Conservation (phyloP, 2,797 vertebrate species). For the Mormyrops attenuatus region DNA sequence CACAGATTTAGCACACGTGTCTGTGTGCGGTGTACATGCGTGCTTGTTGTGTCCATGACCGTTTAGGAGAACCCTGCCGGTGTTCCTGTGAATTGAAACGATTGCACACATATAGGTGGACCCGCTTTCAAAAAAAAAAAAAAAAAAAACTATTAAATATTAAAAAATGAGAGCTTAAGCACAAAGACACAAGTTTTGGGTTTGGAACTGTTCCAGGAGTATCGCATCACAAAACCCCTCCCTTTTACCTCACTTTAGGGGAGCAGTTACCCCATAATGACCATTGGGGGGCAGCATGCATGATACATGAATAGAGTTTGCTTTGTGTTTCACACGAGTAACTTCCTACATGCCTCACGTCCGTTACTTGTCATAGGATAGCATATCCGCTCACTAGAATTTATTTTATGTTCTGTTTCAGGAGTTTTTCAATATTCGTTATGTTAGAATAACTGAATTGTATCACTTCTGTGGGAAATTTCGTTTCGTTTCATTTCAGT, state of each 20-base stretch:
- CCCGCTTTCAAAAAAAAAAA: too few species aligned
- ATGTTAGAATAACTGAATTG: not conserved
- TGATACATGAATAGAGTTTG: not conserved
- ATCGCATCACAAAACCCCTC: constrained; percentile 5
- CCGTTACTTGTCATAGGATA: not conserved
- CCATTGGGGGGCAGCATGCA: not conserved
- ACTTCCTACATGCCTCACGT: not conserved
- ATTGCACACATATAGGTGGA: not conserved
- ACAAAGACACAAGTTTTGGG: constrained; percentile 14
- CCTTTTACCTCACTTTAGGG: constrained; percentile 33
- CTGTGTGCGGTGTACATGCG: constrained; percentile 8
- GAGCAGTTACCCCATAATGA: not conserved
- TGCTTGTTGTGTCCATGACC: not conserved
- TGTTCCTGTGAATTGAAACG: not conserved
- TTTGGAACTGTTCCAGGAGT: constrained; percentile 10
- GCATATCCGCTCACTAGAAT: not conserved
- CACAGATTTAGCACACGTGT: constrained; percentile 41
- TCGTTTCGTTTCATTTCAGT: not conserved
- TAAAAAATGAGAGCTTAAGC: not conserved
- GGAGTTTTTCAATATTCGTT: not conserved
- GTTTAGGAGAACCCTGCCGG: not conserved
- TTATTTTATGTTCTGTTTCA: not conserved
- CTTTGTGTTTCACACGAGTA: not conserved
- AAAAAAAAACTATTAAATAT: not conserved
- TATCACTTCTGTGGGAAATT: not conserved